Evolutionary conservation across 2,797 vertebrate species (phyloP), one percentile per base, ranked within the genome.

Genomic region (Argentina silus): DNA sequence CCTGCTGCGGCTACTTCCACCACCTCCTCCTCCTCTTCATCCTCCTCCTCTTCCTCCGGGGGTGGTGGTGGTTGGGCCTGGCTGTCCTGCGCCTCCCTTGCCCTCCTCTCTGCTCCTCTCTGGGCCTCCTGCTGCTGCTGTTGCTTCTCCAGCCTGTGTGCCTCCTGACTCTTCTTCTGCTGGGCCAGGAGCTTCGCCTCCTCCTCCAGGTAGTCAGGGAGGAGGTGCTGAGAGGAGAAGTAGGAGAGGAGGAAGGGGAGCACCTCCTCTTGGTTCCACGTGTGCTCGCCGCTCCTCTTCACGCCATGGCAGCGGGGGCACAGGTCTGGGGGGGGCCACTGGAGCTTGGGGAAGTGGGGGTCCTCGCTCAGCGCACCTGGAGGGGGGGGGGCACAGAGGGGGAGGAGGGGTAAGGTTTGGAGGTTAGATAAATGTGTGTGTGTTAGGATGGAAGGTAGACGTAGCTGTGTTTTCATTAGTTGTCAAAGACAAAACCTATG

Each of bases 331-430:
- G 95, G 83, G 0, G 97, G 97, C 96, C 97, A 98, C 89, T 97
- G 97, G 78, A 96, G 82, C 89, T 99, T 99, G 85, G 96, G 97
- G 84, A 96, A 99, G 45, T 86, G 76, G 9, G 97, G 96, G 83
- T 98, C 97, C 81, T 98, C 97, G 0, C 93, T 96, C 70, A 90
- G 78, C 11, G 88, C 84, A 71, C 96, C 97, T 99, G 84, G 61
- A 55, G 44, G 36, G 83, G 44, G 55, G 48, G 45, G 27, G 27
- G 27, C 12, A 51, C 7, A 8, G n/a, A 42, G 15, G 11, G 57
- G 15, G 27, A 14, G 12, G 44, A 2, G 62, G 6, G 60, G 0
- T n/a, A 3, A 9, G 14, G 6, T 9, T 5, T 50, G 17, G 14
- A 45, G 45, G 27, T 36, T 36, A 36, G 27, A 36, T 36, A 36